A percentile compares a stretch with the other conserved stretches of the same genome.
Evolutionary conservation across 2,888 invertebrate genomes (phyloP).

Genomic region (Callinectes sapidus): DNA sequence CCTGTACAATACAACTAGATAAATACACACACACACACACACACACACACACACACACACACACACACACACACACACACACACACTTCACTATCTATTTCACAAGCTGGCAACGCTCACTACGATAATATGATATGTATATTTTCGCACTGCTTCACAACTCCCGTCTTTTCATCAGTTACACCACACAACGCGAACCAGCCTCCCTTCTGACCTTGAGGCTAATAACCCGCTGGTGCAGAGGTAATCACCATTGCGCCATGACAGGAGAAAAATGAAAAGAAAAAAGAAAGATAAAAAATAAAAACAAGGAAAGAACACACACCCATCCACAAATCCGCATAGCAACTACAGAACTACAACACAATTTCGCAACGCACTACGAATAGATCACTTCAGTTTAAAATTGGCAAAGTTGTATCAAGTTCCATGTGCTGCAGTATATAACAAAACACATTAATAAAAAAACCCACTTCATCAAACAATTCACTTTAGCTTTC

Average conservation of each 20-base stretch:
- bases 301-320: not conserved
- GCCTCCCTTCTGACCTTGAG: not conserved
- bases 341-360: not conserved
- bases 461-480: not conserved
- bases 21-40: not conserved
- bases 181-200: not conserved
- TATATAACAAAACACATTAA: not conserved
- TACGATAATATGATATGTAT: not conserved
- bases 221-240: not conserved
- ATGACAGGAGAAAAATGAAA: not conserved
- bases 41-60: constrained; percentile 30
- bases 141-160: not conserved
- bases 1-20: not conserved
- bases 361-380: not conserved
- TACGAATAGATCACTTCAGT: too few species aligned
- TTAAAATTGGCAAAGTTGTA: not conserved
- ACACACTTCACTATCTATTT: not conserved
- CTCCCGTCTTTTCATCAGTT: not conserved
- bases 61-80: constrained; percentile 27
- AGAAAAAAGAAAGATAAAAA: too few species aligned
- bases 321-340: not conserved
- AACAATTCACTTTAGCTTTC: not conserved
- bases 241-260: not conserved
- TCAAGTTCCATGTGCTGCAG: not conserved
- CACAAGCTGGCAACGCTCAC: not conserved